These are phyloP conservation scores for Taxidea taxus DNA, from an alignment of 2,113 vertebrate genomes.

Conservation along the genomic window DNA sequence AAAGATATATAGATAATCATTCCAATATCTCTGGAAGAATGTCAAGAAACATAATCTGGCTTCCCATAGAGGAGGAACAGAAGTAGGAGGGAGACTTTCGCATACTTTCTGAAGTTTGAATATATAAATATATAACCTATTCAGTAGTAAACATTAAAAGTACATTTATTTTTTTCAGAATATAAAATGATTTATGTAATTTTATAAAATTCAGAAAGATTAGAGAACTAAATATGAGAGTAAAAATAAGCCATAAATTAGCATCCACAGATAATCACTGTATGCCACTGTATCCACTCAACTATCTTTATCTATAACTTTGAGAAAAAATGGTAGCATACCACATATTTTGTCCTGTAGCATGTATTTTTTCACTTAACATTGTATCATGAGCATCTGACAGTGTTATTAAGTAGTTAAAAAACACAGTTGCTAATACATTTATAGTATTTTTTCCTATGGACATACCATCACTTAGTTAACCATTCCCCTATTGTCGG, in stretches of 20 bases:
- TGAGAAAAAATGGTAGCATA: neutral
- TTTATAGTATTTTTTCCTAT: neutral
- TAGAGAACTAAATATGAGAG: neutral
- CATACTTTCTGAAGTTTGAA: neutral
- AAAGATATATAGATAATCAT: neutral
- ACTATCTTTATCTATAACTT: neutral
- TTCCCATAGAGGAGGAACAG: neutral
- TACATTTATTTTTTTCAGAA: constrained; percentile 10
- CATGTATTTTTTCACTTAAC: neutral
- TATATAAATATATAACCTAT: neutral
- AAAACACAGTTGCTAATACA: neutral
- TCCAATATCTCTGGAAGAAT: neutral
- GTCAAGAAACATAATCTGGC: neutral
- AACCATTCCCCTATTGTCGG: neutral
- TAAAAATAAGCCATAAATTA: neutral
- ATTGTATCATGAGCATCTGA: neutral
- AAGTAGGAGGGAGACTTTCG: neutral
- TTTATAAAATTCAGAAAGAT: constrained; percentile 15
- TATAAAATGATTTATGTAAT: constrained; percentile 13
- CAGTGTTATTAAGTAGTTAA: neutral
- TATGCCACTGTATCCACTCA: neutral
- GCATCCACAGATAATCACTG: neutral
- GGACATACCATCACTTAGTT: neutral
- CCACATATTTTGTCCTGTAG: neutral
- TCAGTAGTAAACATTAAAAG: neutral